These are phyloP conservation scores for Cydia strobilella DNA, from an alignment of 1,140 invertebrate species.

Conservation along the genomic window DNA sequence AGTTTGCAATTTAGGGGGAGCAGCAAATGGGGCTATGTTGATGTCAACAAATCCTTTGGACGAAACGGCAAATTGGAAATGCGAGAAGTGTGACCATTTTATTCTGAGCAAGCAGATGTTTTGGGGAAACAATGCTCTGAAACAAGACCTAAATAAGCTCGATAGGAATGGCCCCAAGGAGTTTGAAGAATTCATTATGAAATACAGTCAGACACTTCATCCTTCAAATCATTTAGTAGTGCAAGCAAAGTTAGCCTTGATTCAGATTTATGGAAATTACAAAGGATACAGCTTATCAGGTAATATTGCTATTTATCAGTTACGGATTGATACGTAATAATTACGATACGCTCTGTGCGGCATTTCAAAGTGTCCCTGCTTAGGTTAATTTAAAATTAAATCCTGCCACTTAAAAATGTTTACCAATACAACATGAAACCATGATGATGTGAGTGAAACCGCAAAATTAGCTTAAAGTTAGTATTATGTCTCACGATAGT, in stretches of 20 bases:
- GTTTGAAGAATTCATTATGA: slow-evolving; percentile 83
- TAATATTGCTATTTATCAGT: slow-evolving; percentile 47
- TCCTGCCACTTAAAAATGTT: too few species aligned
- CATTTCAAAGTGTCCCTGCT: too few species aligned
- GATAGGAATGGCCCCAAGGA: slow-evolving; percentile 78
- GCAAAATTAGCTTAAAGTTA: too few species aligned
- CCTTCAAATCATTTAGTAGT: slow-evolving; percentile 83
- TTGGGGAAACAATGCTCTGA: slow-evolving; percentile 82
- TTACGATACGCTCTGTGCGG: too few species aligned
- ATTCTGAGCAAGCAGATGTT: slow-evolving; percentile 81
- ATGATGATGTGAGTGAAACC: too few species aligned
- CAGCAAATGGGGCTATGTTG: slow-evolving; percentile 70
- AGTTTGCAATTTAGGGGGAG: slow-evolving; percentile 78
- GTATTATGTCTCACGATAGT: too few species aligned
- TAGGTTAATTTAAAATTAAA: too few species aligned
- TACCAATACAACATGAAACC: too few species aligned
- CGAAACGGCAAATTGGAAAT: slow-evolving; percentile 82
- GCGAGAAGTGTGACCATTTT: slow-evolving; percentile 81
- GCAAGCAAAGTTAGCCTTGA: slow-evolving; percentile 84
- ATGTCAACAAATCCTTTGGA: slow-evolving; percentile 82
- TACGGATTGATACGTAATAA: too few species aligned
- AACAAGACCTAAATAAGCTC: slow-evolving; percentile 82
- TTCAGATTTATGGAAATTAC: slow-evolving; percentile 84
- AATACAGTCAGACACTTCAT: slow-evolving; percentile 82
- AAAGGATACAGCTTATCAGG: slow-evolving; percentile 80